phyloP scores from a whole-genome alignment of 64 coral and sea anemone genomes.

The Pachyseris speciosa region DNA sequence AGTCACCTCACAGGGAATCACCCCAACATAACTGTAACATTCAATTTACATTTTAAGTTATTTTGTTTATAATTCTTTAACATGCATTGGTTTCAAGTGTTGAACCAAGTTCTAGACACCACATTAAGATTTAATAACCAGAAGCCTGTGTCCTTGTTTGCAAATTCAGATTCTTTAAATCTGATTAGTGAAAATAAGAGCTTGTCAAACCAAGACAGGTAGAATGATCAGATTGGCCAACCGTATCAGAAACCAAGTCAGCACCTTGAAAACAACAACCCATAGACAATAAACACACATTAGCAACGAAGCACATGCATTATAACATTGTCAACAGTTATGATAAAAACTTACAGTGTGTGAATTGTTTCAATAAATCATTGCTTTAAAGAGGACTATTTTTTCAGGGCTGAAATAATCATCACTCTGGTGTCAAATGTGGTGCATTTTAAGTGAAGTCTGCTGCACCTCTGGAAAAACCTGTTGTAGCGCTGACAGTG shows the following conservation, averaged over 20 bases:
- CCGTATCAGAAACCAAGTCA: not conserved
- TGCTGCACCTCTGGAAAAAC: too few species aligned
- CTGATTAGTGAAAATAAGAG: constrained; percentile 39
- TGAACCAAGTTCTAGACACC: constrained; percentile 26
- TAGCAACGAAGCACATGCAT: too few species aligned
- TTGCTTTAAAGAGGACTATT: too few species aligned
- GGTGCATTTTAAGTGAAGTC: too few species aligned
- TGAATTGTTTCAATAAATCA: too few species aligned
- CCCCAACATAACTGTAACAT: not conserved
- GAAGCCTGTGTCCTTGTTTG: constrained; percentile 36
- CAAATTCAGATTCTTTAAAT: constrained; percentile 34
- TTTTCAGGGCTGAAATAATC: too few species aligned
- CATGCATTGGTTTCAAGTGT: constrained; percentile 21
- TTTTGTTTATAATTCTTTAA: constrained; percentile 7
- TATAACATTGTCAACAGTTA: too few species aligned
- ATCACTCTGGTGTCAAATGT: too few species aligned
- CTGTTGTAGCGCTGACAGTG: too few species aligned
- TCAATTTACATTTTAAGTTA: not conserved
- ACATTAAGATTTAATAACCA: constrained; percentile 46
- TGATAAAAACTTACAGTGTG: too few species aligned
- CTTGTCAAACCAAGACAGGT: constrained; percentile 48
- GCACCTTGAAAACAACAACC: not conserved
- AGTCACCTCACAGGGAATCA: not conserved
- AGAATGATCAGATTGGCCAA: constrained; percentile 6
- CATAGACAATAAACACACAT: not conserved